Percentiles rank a stretch among this genome's conserved stretches.
phyloP scores from a whole-genome alignment of 2,888 invertebrate species.

The Eupithecia insigniata region DNA sequence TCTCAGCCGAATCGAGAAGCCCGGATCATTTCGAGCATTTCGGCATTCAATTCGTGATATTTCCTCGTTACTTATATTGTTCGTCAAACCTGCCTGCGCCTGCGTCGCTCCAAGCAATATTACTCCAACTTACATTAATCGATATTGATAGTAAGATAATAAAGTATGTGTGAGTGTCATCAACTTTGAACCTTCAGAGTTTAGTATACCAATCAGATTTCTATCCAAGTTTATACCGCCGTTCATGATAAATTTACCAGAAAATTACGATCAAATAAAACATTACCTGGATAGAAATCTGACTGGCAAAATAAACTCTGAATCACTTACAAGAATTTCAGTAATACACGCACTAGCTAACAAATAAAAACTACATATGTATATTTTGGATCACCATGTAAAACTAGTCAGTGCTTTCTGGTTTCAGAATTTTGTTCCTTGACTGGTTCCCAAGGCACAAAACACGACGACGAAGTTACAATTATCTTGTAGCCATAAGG shows the following conservation, averaged over 20 bases:
- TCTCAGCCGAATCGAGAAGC: not conserved
- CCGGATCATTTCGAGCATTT: not conserved
- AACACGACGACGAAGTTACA: not conserved
- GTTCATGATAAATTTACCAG: not conserved
- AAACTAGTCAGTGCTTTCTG: not conserved
- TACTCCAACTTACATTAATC: not conserved
- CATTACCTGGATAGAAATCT: no score
- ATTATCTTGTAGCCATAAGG: no score
- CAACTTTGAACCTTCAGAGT: not conserved
- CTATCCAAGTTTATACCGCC: not conserved
- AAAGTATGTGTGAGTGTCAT: not conserved
- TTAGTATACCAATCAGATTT: not conserved
- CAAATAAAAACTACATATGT: not conserved
- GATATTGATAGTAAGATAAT: not conserved
- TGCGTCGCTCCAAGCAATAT: not conserved
- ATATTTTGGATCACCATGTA: not conserved
- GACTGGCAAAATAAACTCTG: no score
- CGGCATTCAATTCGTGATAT: conserved; percentile 14
- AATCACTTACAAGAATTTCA: no score
- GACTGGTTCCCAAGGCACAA: not conserved
- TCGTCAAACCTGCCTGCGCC: conserved; percentile 2
- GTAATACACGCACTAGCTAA: not conserved
- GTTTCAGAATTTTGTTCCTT: not conserved
- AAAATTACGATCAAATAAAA: no score
- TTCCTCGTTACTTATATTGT: conserved; percentile 10